Evolutionary conservation across 2,888 invertebrate species (phyloP), one percentile per base, ranked within the genome.

Genomic region (Drosophila rellima): DNA sequence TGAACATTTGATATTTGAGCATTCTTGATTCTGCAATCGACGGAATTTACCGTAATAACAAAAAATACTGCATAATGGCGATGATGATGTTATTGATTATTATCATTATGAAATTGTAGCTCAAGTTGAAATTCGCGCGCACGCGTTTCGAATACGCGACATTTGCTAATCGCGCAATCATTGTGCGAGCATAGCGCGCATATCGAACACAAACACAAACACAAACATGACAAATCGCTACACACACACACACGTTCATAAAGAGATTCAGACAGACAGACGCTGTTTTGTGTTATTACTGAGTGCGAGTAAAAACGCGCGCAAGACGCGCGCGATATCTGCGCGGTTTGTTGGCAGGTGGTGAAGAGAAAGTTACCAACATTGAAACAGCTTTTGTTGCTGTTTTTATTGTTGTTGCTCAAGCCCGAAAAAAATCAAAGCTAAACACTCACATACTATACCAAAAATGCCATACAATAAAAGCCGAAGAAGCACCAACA

Each of bases 351-450:
- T 70, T 73, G 81, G 87, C 86, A 89, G 89, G 85, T 88, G 88
- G 81, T 78, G 78, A 78, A 85, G 82, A 89, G 86, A 87, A 87
- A 87, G 86, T 87, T 87, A 80, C 77, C 84, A 82, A 74, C 86
- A 89, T 77, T 87, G 84, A 82, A 79, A 74, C 87, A 80, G 84
- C 85, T 88, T 82, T 74, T 69, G 45, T 61, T 54, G 45, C 57
- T 54, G 78, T 63, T 74, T 63, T 73, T 69, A 57, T 73, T 71
- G 79, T 65, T 80, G 78, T 66, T 74, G 69, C 69, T 51, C 63
- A 79, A 80, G 77, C 56, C 57, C 56, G 55, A 79, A 78, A 78
- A 72, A 63, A 64, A 61, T 39, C 31, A 59, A 70, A 67, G 59
- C 59, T 67, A 74, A 68, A 82, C 48, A 67, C 55, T 61, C 33